A percentile compares a stretch with the other conserved stretches of the same genome.
Conservation (phyloP, 2,888 invertebrate genomes). For the Acleris laterana region DNA sequence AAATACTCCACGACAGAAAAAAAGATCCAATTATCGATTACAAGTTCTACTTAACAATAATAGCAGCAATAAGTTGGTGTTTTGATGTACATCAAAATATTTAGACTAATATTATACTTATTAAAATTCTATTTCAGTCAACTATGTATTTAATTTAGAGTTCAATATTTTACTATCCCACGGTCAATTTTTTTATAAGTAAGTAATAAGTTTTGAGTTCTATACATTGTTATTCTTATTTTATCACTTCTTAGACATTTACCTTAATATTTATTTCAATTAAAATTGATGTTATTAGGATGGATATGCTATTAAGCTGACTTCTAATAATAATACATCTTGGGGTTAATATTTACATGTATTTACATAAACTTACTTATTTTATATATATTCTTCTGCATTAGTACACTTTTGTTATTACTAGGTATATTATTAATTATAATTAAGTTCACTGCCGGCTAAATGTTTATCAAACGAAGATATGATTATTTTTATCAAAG, state of each 20-base stretch:
- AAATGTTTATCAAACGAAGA: too few species aligned
- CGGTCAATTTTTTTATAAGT: conserved; percentile 9
- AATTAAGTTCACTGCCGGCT: too few species aligned
- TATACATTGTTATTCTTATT: conserved; percentile 45
- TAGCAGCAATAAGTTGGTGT: conserved; percentile 57
- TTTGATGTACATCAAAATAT: conserved; percentile 46
- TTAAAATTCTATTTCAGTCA: conserved; percentile 47
- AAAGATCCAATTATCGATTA: conserved; percentile 9
- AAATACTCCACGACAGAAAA: conserved; percentile 21
- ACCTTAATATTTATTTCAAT: conserved; percentile 53
- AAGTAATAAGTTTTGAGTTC: conserved; percentile 39
- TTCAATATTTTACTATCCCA: not conserved
- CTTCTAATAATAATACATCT: conserved; percentile 56
- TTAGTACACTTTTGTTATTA: not conserved
- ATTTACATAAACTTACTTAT: conserved; percentile 36
- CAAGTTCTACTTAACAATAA: conserved; percentile 24
- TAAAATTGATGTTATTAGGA: conserved; percentile 65
- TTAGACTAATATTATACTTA: conserved; percentile 43
- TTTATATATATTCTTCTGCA: conserved; percentile 17
- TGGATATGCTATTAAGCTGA: conserved; percentile 79
- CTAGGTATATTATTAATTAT: not conserved
- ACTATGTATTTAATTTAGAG: conserved; percentile 41
- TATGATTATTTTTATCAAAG: too few species aligned
- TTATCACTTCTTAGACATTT: conserved; percentile 23
- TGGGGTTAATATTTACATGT: conserved; percentile 46